Percentiles rank a stretch among this genome's conserved stretches.
phyloP scores from a whole-genome alignment of 2,113 vertebrate genomes.

The Pipa parva region DNA sequence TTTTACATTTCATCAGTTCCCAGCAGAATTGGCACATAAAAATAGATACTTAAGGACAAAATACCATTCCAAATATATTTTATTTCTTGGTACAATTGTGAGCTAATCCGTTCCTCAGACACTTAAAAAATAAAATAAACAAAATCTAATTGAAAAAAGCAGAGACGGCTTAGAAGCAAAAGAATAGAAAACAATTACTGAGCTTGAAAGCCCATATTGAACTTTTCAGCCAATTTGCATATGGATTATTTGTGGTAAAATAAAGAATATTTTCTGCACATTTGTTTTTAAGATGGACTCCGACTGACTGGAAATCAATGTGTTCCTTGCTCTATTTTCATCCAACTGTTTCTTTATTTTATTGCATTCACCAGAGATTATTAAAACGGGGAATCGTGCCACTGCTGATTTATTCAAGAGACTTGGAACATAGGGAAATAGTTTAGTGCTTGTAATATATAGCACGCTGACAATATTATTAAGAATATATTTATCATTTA shows the following conservation, averaged over 20 bases:
- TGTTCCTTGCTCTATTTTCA: constrained; percentile 52
- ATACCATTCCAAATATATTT: constrained; percentile 62
- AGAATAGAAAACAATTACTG: constrained; percentile 61
- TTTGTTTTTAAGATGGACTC: constrained; percentile 57
- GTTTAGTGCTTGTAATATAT: no score
- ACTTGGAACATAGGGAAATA: no score
- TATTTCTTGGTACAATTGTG: constrained; percentile 58
- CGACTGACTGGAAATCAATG: constrained; percentile 51
- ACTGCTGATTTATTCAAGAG: no score
- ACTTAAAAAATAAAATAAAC: constrained; percentile 57
- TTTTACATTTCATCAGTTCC: constrained; percentile 44
- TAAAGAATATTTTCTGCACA: constrained; percentile 54
- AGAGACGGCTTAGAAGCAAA: constrained; percentile 57
- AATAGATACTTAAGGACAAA: constrained; percentile 51
- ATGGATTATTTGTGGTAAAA: constrained; percentile 53
- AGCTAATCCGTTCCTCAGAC: constrained; percentile 63
- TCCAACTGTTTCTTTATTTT: constrained; percentile 54
- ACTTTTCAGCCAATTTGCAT: constrained; percentile 60
- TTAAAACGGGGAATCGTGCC: background rate
- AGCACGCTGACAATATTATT: no score
- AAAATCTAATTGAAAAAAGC: constrained; percentile 62
- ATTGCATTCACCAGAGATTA: constrained; percentile 37
- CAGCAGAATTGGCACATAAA: constrained; percentile 53
- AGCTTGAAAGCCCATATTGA: constrained; percentile 56
- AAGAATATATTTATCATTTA: no score